Evolutionary conservation across 2,113 vertebrate genomes (phyloP).

Genomic region (Butastur rufipennis): DNA sequence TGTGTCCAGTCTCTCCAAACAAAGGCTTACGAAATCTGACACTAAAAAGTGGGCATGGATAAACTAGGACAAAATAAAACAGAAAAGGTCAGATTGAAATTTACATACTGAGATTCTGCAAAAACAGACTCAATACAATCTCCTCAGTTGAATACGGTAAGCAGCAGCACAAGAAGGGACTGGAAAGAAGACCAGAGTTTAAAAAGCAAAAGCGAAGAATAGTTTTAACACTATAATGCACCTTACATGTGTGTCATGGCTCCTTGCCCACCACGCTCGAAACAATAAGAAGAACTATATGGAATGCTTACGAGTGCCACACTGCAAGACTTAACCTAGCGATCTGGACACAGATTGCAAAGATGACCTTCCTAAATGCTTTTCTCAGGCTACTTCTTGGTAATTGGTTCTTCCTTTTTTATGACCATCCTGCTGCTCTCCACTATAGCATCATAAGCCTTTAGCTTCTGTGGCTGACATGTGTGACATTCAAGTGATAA

Average conservation of each 20-base stretch:
- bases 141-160: background rate
- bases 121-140: background rate
- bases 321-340: background rate
- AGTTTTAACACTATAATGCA: background rate
- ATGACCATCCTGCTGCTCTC: background rate
- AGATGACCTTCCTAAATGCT: background rate
- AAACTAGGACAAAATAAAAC: conserved; percentile 80
- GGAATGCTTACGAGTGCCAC: background rate
- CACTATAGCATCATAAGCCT: background rate
- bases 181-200: background rate
- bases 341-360: background rate
- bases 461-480: background rate
- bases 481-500: background rate
- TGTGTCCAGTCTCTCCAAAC: conserved; percentile 98
- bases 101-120: background rate
- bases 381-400: background rate
- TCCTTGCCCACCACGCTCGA: background rate
- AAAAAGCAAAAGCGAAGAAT: background rate
- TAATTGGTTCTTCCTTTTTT: background rate
- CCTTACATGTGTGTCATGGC: fast-evolving
- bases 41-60: conserved; percentile 96
- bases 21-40: conserved; percentile 96
- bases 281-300: background rate
- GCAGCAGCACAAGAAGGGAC: background rate
- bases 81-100: conserved; percentile 24